A percentile compares a stretch with the other conserved stretches of the same genome.
These are phyloP conservation scores for Pao palembangensis DNA, from an alignment of 2,113 vertebrate genomes.

Conservation along the genomic window DNA sequence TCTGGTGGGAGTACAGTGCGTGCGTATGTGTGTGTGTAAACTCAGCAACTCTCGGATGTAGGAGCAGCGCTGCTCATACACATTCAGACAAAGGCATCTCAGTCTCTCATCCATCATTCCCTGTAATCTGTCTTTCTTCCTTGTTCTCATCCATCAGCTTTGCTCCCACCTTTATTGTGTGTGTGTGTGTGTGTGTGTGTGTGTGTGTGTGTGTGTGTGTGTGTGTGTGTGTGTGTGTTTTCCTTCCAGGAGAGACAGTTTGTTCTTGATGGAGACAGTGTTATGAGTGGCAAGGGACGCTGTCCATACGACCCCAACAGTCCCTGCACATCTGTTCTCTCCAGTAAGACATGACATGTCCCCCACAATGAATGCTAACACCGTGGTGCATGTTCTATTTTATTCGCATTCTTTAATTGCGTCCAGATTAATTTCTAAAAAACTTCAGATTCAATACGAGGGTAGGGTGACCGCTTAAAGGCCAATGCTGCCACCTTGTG, in stretches of 20 bases:
- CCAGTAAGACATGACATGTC: slow-evolving; percentile 77
- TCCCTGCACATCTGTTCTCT: slow-evolving; percentile 84
- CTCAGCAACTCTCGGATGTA: slow-evolving; percentile 3
- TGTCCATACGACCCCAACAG: slow-evolving; percentile 90
- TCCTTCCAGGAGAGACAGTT: slow-evolving; percentile 78
- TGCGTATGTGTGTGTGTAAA: slow-evolving; percentile 7
- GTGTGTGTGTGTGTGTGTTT: slow-evolving; percentile 5
- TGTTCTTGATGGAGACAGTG: slow-evolving; percentile 79
- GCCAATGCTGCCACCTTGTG: slow-evolving; percentile 62
- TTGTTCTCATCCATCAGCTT: slow-evolving; percentile 43
- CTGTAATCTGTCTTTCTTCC: slow-evolving; percentile 38
- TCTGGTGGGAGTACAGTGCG: slow-evolving; percentile 20
- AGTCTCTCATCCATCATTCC: slow-evolving; percentile 50
- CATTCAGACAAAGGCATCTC: slow-evolving; percentile 20
- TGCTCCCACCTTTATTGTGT: slow-evolving; percentile 9
- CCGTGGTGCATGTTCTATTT: neutral
- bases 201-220: neutral
- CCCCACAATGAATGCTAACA: neutral
- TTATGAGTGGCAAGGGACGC: slow-evolving; percentile 85
- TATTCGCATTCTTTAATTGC: neutral
- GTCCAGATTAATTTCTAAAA: neutral
- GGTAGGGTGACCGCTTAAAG: neutral
- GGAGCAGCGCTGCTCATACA: slow-evolving; percentile 16
- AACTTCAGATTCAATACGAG: neutral
- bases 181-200: neutral